Evolutionary conservation across 1,140 invertebrate genomes (phyloP).

Genomic region (Antheraea mylitta): DNA sequence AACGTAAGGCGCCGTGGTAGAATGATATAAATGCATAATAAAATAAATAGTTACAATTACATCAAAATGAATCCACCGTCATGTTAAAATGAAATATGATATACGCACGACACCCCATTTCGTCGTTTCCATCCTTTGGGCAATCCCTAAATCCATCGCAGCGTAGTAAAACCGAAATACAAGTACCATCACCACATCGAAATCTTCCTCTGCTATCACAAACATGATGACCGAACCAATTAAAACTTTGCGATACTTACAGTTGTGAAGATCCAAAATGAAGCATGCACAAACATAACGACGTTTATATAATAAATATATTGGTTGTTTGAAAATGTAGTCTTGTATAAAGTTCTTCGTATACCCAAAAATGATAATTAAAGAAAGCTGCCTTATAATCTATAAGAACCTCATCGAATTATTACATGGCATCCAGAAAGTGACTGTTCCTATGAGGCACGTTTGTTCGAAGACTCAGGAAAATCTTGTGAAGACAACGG

Average conservation of each 20-base stretch:
- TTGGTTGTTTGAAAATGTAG: no score
- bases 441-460: background rate
- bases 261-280: constrained; percentile 30
- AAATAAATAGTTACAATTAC: background rate
- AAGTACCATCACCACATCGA: constrained; percentile 82
- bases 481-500: background rate
- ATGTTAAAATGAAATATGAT: constrained; percentile 11
- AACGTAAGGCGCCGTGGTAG: no score
- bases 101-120: constrained; percentile 80
- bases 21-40: no score
- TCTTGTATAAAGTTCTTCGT: no score
- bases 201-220: constrained; percentile 64
- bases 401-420: background rate
- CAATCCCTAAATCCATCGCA: constrained; percentile 80
- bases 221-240: constrained; percentile 61
- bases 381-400: no score
- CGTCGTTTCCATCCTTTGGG: constrained; percentile 79
- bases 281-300: constrained; percentile 12
- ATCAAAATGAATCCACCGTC: constrained; percentile 15
- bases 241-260: constrained; percentile 51
- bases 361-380: no score
- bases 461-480: background rate
- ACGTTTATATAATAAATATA: background rate
- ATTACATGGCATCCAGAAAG: background rate
- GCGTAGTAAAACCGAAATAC: constrained; percentile 83